These are phyloP conservation scores for Neosilurus hyrtlii DNA, from an alignment of 2,797 vertebrate genomes.

Conservation along the genomic window DNA sequence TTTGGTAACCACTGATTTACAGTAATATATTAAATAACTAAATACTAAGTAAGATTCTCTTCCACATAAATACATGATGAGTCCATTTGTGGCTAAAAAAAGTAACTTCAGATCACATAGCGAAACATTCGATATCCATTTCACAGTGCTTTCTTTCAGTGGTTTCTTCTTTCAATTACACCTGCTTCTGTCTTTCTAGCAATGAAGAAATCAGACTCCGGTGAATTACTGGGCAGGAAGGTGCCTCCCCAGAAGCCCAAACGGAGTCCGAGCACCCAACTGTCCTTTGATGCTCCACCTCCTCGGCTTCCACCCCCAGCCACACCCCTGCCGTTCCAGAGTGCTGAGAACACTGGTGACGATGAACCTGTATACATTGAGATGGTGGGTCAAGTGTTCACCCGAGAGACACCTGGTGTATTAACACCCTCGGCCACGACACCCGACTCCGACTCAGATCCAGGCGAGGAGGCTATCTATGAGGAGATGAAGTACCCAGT, in stretches of 20 bases:
- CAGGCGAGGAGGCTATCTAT: conserved; percentile 92
- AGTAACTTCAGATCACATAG: neutral
- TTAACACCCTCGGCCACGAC: conserved; percentile 74
- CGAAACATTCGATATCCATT: neutral
- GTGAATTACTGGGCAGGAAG: conserved; percentile 77
- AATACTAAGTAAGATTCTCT: neutral
- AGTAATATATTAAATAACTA: neutral
- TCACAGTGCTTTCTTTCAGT: neutral
- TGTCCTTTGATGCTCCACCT: conserved; percentile 73
- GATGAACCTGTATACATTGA: conserved; percentile 93
- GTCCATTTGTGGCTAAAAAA: neutral
- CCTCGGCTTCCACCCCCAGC: conserved; percentile 67
- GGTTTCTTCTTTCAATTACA: neutral
- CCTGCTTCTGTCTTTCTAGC: conserved; percentile 61
- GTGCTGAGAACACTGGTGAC: conserved; percentile 66
- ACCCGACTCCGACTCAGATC: conserved; percentile 86
- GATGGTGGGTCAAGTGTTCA: conserved; percentile 90
- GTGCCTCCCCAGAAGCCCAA: conserved; percentile 87
- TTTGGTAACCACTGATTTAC: too few relatives aligned
- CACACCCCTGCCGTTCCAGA: conserved; percentile 74
- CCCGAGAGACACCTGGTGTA: conserved; percentile 67
- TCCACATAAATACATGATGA: neutral
- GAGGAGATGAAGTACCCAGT: conserved; percentile 92
- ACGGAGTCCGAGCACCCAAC: conserved; percentile 88
- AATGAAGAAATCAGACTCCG: conserved; percentile 79